Evolutionary conservation across 2,113 vertebrate species (phyloP).

Genomic region (Abramis brama): DNA sequence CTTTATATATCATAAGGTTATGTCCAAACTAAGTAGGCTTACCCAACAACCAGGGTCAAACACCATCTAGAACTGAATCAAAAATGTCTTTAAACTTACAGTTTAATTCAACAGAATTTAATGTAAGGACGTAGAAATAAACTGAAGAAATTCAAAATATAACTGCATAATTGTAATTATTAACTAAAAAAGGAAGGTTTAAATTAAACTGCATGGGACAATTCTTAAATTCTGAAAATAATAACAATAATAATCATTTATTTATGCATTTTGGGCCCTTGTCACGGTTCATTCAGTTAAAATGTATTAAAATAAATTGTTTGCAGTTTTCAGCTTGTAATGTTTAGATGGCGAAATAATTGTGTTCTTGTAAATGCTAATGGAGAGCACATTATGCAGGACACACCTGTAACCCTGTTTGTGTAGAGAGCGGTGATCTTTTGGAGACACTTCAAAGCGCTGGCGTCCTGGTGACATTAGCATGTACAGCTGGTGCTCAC

Average conservation of each 20-base stretch:
- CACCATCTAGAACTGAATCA: not conserved
- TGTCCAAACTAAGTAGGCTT: not conserved
- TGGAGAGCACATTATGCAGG: not conserved
- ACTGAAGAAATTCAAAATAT: not conserved
- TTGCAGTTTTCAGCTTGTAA: not conserved
- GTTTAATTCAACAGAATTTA: not conserved
- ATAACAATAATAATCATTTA: too few relatives aligned
- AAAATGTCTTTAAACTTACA: not conserved
- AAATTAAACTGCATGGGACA: not conserved
- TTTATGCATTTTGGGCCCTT: not conserved
- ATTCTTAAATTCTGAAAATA: too few relatives aligned
- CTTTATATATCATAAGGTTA: not conserved
- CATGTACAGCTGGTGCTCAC: not conserved
- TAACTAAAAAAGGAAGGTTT: not conserved
- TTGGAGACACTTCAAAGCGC: slow-evolving; percentile 1
- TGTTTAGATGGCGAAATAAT: not conserved
- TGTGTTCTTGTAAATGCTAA: slow-evolving; percentile 17
- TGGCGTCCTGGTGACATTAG: not conserved
- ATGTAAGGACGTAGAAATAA: not conserved
- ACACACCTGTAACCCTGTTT: slow-evolving; percentile 1
- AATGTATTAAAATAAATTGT: not conserved
- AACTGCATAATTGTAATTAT: not conserved
- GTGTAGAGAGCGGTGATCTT: slow-evolving; percentile 6
- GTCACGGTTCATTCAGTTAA: not conserved
- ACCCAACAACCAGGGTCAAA: not conserved